Evolutionary conservation across 2,888 invertebrate genomes (phyloP).

Genomic region (Emesis russula): DNA sequence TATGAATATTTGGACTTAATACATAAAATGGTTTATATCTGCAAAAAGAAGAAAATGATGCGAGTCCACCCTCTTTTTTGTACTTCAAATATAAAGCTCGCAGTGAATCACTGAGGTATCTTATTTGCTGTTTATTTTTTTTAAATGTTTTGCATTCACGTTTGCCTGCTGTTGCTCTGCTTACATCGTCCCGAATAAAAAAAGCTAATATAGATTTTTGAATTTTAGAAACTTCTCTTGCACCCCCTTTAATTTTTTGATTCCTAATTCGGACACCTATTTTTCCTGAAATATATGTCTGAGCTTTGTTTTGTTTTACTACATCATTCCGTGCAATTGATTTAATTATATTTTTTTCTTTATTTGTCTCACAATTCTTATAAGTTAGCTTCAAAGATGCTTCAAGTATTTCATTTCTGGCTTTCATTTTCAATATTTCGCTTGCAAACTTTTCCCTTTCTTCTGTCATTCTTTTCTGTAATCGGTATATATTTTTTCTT

Average conservation of each 20-base stretch:
- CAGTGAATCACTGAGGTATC: not conserved
- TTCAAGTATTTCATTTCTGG: not conserved
- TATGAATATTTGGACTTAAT: not conserved
- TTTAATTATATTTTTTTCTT: too few species aligned
- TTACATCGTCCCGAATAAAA: not conserved
- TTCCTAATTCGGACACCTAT: too few species aligned
- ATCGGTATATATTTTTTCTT: not conserved
- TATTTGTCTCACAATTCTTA: too few species aligned
- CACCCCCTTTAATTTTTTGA: too few species aligned
- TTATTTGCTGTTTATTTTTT: not conserved
- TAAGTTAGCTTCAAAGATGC: too few species aligned
- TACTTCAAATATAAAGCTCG: not conserved
- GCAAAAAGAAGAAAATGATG: not conserved
- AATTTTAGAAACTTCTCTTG: too few species aligned
- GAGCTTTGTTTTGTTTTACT: too few species aligned
- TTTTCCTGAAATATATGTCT: too few species aligned
- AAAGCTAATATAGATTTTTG: not conserved
- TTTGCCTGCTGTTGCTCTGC: not conserved
- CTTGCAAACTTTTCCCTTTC: not conserved
- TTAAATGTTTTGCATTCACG: not conserved
- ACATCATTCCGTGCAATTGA: too few species aligned
- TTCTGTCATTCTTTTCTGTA: not conserved
- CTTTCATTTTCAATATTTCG: not conserved
- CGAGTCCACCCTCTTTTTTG: not conserved
- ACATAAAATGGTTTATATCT: not conserved